These are phyloP conservation scores for Columba janthina DNA, from an alignment of 2,113 vertebrate genomes.

Conservation along the genomic window DNA sequence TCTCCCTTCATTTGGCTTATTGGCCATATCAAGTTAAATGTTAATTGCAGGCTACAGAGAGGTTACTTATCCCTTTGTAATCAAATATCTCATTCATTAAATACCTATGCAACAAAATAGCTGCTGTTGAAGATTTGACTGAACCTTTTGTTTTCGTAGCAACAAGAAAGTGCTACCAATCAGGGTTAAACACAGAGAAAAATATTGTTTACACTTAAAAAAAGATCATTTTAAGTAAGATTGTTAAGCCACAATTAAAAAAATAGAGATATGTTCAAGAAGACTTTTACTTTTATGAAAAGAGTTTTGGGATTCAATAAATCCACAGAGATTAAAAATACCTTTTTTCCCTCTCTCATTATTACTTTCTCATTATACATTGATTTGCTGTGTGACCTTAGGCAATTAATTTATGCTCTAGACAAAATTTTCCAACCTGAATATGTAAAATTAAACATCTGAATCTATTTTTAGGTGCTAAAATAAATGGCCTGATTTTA, in stretches of 20 bases:
- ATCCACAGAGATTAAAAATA: constrained; percentile 63
- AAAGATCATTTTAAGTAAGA: not conserved
- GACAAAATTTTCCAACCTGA: constrained; percentile 62
- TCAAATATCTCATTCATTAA: constrained; percentile 72
- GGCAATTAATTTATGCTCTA: constrained; percentile 72
- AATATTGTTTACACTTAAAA: not conserved
- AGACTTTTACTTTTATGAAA: constrained; percentile 30
- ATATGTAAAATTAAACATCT: constrained; percentile 66
- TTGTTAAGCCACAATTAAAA: not conserved
- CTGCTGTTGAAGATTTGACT: constrained; percentile 36
- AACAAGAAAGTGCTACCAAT: not conserved
- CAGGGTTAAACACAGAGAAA: not conserved
- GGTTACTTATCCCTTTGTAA: constrained; percentile 71
- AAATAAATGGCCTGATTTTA: constrained; percentile 58
- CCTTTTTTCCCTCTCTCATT: constrained; percentile 44
- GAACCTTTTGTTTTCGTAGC: constrained; percentile 45
- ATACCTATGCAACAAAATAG: constrained; percentile 57
- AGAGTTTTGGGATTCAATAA: constrained; percentile 53
- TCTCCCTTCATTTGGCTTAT: constrained; percentile 45
- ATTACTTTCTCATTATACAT: constrained; percentile 72
- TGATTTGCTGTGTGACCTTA: constrained; percentile 63
- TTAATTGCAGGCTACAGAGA: constrained; percentile 68
- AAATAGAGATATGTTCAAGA: not conserved
- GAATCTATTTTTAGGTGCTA: constrained; percentile 51
- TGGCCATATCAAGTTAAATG: constrained; percentile 68